Evolutionary conservation across 2,888 invertebrate species (phyloP), one percentile per base, ranked within the genome.

Genomic region (Vanessa cardui): DNA sequence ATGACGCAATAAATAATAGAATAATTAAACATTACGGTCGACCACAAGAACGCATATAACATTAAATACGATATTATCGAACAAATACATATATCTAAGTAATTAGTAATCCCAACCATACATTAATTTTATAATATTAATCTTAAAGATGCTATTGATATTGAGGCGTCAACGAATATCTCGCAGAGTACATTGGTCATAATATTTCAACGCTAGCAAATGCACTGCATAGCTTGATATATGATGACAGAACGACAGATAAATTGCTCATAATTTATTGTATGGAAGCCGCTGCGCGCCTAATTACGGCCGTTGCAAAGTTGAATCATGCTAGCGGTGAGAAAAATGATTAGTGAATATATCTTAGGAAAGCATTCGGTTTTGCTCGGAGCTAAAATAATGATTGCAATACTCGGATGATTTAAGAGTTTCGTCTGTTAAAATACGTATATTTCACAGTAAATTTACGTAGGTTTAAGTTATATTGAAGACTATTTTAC

Each of bases 201-300:
- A 88, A 89, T 89, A 88, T 89, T 87, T 90, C 89, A 89, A 81
- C 88, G 84, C 83, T 80, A 80, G 86, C 84, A 81, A 88, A 85
- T 83, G 88, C 87, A 80, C 76, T 83, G 78, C 81, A 74, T 74
- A 75, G 76, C 81, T 83, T 91, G 91, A 92, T 91, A 85, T 87
- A 92, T 88, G 85, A 84, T 82, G 91, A 90, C 91, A 89, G 86
- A 87, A 86, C 78, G 90, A 90, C 91, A 87, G 87, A 91, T 91
- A 90, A 91, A 92, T 92, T 90, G 89, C 90, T 88, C 83, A 89
- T 87, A 90, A 91, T 92, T 92, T 92, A 92, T 90, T 83, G 84
- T 85, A 81, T 87, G 81, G 86, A 86, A 87, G 86, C 84, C 82
- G 84, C 82, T 78, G 78, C 78, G 78, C 78, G 83, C 84, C 88